A percentile compares a stretch with the other conserved stretches of the same genome.
Conservation (phyloP, 92 coral and sea anemone species). For the Meandrina meandrites region DNA sequence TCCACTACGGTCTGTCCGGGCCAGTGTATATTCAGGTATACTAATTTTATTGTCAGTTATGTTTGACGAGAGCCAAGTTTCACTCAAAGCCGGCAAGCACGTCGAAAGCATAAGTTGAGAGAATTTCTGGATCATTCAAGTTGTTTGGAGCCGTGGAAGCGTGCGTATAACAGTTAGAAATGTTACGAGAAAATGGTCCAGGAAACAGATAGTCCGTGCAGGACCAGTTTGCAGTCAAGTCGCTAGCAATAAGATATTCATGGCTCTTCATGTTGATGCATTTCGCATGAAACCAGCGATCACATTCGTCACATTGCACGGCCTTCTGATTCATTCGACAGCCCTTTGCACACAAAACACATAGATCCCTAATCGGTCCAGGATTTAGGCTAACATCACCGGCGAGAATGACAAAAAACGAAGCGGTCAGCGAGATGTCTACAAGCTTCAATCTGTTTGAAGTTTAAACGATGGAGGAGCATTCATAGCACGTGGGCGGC, state of each 20-base stretch:
- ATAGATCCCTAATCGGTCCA: conserved; percentile 55
- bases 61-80: conserved; percentile 40
- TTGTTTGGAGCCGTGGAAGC: not conserved
- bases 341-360: conserved; percentile 47
- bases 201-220: conserved; percentile 18
- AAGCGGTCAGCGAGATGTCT: not conserved
- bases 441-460: not conserved
- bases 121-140: conserved; percentile 1
- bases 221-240: conserved; percentile 21
- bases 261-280: conserved; percentile 50
- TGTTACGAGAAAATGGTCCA: not conserved
- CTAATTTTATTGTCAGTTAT: conserved; percentile 28
- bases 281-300: conserved; percentile 66
- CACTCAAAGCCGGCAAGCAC: conserved; percentile 32
- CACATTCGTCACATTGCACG: conserved; percentile 51
- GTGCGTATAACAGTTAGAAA: not conserved
- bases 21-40: conserved; percentile 25
- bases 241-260: conserved; percentile 39
- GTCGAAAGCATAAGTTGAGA: conserved; percentile 12
- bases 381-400: conserved; percentile 21
- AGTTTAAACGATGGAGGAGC: not conserved
- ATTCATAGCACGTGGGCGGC: not conserved
- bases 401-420: not conserved
- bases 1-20: conserved; percentile 16
- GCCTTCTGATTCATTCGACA: conserved; percentile 50